Percentiles rank a stretch among this genome's conserved stretches.
Evolutionary conservation across 2,113 vertebrate species (phyloP).

Genomic region (Columba livia): DNA sequence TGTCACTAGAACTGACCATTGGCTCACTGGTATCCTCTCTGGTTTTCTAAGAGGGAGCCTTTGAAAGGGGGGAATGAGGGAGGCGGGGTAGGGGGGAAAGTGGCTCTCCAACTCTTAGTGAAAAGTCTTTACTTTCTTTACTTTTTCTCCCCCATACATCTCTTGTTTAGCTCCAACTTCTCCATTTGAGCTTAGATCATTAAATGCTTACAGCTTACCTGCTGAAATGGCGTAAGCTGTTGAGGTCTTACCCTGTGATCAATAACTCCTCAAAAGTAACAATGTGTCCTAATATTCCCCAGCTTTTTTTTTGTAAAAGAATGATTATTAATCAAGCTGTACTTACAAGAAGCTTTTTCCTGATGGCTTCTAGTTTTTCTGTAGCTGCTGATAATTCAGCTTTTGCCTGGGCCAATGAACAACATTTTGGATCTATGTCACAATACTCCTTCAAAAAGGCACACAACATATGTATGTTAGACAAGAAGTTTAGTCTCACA

Average conservation of each 20-base stretch:
- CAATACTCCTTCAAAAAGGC: slow-evolving; percentile 76
- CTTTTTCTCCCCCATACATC: background rate
- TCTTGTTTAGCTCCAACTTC: background rate
- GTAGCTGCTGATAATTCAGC: slow-evolving; percentile 77
- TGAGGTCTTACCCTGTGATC: background rate
- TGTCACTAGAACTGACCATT: background rate
- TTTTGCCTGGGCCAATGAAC: slow-evolving; percentile 77
- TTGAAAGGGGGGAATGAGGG: background rate
- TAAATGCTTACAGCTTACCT: background rate
- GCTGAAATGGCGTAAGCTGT: background rate
- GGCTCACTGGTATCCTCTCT: background rate
- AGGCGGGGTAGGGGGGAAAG: too few relatives aligned
- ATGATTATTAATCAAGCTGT: background rate
- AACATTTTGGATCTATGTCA: slow-evolving; percentile 81
- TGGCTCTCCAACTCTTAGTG: background rate
- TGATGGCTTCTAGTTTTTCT: slow-evolving; percentile 74
- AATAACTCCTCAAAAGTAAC: background rate
- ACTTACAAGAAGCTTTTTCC: slow-evolving; percentile 81
- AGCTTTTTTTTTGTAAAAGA: background rate
- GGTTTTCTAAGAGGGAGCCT: background rate
- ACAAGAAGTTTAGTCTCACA: background rate
- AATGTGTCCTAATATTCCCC: background rate
- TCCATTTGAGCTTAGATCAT: background rate
- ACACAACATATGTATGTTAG: background rate
- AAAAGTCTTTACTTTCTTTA: background rate